Evolutionary conservation across 2,888 invertebrate genomes (phyloP).

Genomic region (Piscicola geometra): DNA sequence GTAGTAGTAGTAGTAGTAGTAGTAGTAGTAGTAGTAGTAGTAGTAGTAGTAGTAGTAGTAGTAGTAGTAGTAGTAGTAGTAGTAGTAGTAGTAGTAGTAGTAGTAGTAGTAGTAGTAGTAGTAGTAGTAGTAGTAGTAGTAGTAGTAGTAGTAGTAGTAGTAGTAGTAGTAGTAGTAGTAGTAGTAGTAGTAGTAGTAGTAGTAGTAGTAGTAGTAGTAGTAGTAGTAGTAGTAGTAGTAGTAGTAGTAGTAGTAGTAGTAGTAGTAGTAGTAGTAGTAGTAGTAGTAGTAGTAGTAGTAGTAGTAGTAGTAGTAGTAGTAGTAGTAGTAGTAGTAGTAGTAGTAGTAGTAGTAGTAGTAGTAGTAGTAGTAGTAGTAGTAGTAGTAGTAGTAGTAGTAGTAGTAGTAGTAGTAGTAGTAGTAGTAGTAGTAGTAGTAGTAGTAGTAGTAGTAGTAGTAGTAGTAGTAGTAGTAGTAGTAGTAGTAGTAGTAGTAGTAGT

Average conservation of each 20-base stretch:
- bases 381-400: too few relatives aligned
- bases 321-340: too few relatives aligned
- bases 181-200: conserved; percentile 33
- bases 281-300: too few relatives aligned
- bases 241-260: not conserved
- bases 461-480: too few relatives aligned
- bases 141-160: conserved; percentile 34
- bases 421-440: too few relatives aligned
- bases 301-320: too few relatives aligned
- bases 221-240: conserved; percentile 34
- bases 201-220: conserved; percentile 34
- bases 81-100: conserved; percentile 34
- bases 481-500: too few relatives aligned
- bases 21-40: conserved; percentile 34
- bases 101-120: conserved; percentile 32
- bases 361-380: too few relatives aligned
- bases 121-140: conserved; percentile 33
- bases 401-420: too few relatives aligned
- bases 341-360: too few relatives aligned
- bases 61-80: conserved; percentile 34
- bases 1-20: conserved; percentile 34
- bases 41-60: conserved; percentile 34
- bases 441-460: too few relatives aligned
- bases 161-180: conserved; percentile 34
- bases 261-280: too few relatives aligned